These are phyloP conservation scores for Campylomormyrus numenius DNA, from an alignment of 2,113 vertebrate species.

Conservation along the genomic window DNA sequence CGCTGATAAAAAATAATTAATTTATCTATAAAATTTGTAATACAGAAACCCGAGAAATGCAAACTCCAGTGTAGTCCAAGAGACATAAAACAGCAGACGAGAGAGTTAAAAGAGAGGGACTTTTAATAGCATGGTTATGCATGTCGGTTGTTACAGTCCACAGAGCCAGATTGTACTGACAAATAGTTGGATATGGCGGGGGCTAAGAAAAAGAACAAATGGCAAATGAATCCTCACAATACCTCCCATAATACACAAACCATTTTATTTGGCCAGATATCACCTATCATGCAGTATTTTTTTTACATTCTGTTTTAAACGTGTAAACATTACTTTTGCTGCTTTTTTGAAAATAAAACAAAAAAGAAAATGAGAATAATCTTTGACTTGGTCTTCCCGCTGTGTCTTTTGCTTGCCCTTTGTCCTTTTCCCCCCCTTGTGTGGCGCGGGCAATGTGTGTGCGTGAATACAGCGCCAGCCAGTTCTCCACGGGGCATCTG, in stretches of 20 bases:
- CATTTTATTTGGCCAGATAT: conserved; percentile 12
- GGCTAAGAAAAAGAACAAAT: not conserved
- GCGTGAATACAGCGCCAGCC: not conserved
- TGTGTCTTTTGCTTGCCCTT: not conserved
- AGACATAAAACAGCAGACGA: not conserved
- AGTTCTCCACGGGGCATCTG: not conserved
- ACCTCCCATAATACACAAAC: conserved; percentile 2
- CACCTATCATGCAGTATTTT: conserved; percentile 19
- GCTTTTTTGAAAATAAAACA: conserved; percentile 1
- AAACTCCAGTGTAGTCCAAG: not conserved
- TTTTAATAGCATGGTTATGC: conserved; percentile 23
- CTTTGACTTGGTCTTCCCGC: not conserved
- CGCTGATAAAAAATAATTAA: not conserved
- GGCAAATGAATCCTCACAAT: conserved; percentile 15
- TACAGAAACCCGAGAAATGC: not conserved
- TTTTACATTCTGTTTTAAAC: conserved; percentile 22
- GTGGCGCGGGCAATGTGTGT: not conserved
- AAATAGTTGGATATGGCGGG: not conserved
- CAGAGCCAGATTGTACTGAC: conserved; percentile 7
- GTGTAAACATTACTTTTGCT: conserved; percentile 16
- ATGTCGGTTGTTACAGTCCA: conserved; percentile 4
- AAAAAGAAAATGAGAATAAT: not conserved
- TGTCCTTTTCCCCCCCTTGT: not conserved
- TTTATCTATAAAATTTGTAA: not conserved
- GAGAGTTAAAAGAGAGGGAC: conserved; percentile 13